These are phyloP conservation scores for Pseudopodoces humilis DNA, from an alignment of 2,113 vertebrate genomes.

Conservation along the genomic window DNA sequence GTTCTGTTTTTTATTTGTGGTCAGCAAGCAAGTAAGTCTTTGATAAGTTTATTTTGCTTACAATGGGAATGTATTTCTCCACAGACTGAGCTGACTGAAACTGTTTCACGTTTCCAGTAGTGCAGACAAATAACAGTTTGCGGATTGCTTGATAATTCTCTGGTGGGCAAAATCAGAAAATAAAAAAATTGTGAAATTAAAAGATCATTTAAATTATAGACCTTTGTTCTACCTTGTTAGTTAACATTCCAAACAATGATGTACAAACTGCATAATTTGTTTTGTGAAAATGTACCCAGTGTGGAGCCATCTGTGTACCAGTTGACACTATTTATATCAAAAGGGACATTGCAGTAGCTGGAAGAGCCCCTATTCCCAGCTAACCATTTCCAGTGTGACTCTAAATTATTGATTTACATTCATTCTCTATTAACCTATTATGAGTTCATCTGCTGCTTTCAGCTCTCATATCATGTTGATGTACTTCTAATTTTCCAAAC, in stretches of 20 bases:
- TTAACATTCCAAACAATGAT: neutral
- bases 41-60: neutral
- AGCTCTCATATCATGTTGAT: neutral
- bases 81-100: neutral
- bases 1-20: neutral
- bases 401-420: slow-evolving; percentile 35
- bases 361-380: neutral
- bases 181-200: neutral
- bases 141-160: neutral
- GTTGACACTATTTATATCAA: neutral
- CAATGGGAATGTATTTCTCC: neutral
- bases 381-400: neutral
- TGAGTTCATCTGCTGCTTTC: slow-evolving; percentile 1
- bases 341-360: neutral
- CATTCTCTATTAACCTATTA: neutral
- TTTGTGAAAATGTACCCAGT: neutral
- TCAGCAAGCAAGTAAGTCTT: neutral
- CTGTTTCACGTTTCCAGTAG: neutral
- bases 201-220: neutral
- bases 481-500: neutral
- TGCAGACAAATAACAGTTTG: neutral
- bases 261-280: slow-evolving; percentile 1
- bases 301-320: slow-evolving; percentile 27
- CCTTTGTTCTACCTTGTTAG: slow-evolving; percentile 19
- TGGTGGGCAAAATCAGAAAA: neutral